Evolutionary conservation across 2,113 vertebrate species (phyloP), one percentile per base, ranked within the genome.

Genomic region (Nicator chloris): DNA sequence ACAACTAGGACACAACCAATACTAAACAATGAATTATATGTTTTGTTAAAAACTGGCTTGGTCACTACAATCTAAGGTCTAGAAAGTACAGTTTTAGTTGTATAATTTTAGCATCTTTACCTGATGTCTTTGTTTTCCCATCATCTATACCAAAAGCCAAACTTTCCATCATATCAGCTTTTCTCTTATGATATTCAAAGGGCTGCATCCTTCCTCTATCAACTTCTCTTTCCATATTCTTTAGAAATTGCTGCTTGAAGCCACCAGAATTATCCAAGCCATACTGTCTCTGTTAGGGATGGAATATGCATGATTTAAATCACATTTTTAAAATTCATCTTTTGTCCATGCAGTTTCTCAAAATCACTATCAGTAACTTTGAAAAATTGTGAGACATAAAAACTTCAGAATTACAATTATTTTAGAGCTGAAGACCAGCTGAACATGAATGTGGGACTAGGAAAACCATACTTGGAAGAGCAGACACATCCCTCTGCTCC

Each of bases 81-180:
- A 65, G 21, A 72, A 84, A 53, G 19, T 40, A 77, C 7, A 45
- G 42, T 50, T 39, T 82, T 54, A 77, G 30, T 35, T 70, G 10
- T 15, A 9, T 4, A 26, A 86, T 30, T 78, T 56, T 57, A 76
- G 11, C 22, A 60, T 47, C 49, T 80, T 82, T 85, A 99, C 99
- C 99, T 83, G 97, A 98, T 56, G 99, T 99, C 96, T 97, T 98
- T 80, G 98, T 99, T 93, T 80, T 98, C 75, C 98, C 98, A 91
- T 99, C 99, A 95, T 99, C 99, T 88, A 98, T 44, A 63, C 99
- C 99, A 57, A 97, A 96, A 91, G 99, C 98, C 93, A 99, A 94
- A 47, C 98, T 98, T 95, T 99, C 99, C 98, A 99, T 98, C 98
- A 99, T 97, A 68, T 99, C 98, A 11, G 98, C 98, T 97, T 96